phyloP scores from a whole-genome alignment of 2,797 vertebrate genomes.

The Hydrolagus colliei region DNA sequence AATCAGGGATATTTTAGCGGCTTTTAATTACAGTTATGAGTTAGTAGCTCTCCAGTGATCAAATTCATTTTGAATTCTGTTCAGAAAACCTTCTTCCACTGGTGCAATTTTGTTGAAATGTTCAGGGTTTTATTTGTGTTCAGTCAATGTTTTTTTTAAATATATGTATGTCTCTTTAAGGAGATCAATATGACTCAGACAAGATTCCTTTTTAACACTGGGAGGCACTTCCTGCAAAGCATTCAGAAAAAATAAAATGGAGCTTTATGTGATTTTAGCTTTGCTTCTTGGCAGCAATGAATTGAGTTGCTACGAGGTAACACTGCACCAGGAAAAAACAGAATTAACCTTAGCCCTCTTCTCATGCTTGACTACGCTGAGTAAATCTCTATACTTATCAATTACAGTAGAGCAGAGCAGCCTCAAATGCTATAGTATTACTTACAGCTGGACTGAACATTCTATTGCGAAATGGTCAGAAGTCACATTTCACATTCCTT shows the following conservation, averaged over 20 bases:
- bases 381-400: constrained; percentile 19
- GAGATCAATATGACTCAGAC: constrained; percentile 4
- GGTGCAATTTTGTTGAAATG: not conserved
- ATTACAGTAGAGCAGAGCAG: constrained; percentile 18
- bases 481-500: constrained; percentile 20
- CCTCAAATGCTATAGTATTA: not conserved
- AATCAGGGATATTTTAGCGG: no score
- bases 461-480: not conserved
- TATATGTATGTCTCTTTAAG: not conserved
- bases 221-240: not conserved
- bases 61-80: not conserved
- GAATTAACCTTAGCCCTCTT: constrained; percentile 56
- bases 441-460: not conserved
- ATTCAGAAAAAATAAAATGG: constrained; percentile 4
- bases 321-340: constrained; percentile 51
- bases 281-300: not conserved
- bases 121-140: not conserved
- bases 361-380: not conserved
- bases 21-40: not conserved
- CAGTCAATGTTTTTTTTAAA: not conserved
- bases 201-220: not conserved
- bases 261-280: not conserved
- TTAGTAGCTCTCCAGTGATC: not conserved
- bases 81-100: not conserved
- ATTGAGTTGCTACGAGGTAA: constrained; percentile 50